These are phyloP conservation scores for Xiphorhynchus erythropygius DNA, from an alignment of 2,797 vertebrate genomes.

Conservation along the genomic window DNA sequence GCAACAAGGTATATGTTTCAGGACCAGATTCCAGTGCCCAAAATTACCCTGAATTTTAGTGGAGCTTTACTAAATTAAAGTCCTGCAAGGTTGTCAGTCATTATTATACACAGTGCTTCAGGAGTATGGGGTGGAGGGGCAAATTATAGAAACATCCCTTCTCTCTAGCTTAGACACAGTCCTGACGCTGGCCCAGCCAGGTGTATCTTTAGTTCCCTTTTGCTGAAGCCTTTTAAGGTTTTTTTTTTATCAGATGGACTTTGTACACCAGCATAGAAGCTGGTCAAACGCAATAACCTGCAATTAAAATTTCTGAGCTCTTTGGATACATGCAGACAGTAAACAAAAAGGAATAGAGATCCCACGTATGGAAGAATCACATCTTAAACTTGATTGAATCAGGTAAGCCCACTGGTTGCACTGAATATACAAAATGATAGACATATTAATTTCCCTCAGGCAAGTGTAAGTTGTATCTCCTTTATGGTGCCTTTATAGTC, in stretches of 20 bases:
- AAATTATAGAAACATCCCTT: not conserved
- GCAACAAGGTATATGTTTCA: not conserved
- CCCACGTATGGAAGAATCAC: not conserved
- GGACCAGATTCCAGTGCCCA: not conserved
- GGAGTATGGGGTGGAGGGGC: not conserved
- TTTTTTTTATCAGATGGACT: not conserved
- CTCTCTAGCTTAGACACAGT: not conserved
- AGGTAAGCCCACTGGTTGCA: not conserved
- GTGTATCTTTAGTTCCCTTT: not conserved
- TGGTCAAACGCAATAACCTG: not conserved
- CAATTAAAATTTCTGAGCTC: not conserved
- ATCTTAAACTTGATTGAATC: not conserved
- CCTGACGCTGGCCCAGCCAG: not conserved
- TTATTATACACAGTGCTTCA: not conserved
- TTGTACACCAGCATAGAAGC: not conserved
- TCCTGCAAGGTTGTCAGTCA: not conserved
- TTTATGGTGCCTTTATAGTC: not conserved
- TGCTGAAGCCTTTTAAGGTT: constrained; percentile 10
- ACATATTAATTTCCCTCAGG: not conserved
- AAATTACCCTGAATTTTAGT: not conserved
- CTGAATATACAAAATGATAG: not conserved
- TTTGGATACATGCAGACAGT: not conserved
- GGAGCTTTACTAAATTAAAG: not conserved
- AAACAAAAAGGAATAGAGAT: not conserved
- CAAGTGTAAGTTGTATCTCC: not conserved